phyloP scores from a whole-genome alignment of 2,113 vertebrate genomes.

The Bubalus kerabau region DNA sequence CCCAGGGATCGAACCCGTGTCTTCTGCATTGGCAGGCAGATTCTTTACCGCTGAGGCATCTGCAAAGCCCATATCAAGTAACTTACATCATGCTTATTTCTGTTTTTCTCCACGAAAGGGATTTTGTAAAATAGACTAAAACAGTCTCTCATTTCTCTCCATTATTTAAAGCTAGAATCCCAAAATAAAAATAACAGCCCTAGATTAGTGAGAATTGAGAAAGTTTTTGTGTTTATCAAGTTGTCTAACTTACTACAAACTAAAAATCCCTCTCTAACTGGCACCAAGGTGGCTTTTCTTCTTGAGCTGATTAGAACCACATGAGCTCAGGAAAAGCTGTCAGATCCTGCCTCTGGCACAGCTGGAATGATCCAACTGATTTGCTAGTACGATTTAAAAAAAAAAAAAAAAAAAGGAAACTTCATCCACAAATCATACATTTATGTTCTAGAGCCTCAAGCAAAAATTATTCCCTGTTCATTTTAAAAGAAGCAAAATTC shows the following conservation, averaged over 20 bases:
- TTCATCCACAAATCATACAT: slow-evolving; percentile 70
- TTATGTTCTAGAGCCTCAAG: slow-evolving; percentile 39
- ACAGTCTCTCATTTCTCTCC: slow-evolving; percentile 36
- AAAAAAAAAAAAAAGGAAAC: slow-evolving; percentile 26
- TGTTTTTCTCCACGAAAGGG: not conserved
- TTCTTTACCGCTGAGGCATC: not conserved
- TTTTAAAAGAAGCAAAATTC: slow-evolving; percentile 19
- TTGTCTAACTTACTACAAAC: slow-evolving; percentile 64
- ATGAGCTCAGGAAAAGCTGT: slow-evolving; percentile 70
- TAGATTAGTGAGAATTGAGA: slow-evolving; percentile 39
- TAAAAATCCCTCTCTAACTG: slow-evolving; percentile 62
- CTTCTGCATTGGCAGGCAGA: not conserved
- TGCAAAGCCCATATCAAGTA: not conserved
- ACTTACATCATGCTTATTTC: slow-evolving; percentile 1
- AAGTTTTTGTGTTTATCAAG: slow-evolving; percentile 58
- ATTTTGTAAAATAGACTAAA: not conserved
- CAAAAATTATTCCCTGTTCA: slow-evolving; percentile 40
- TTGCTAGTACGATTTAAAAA: slow-evolving; percentile 40
- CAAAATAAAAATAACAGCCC: slow-evolving; percentile 43
- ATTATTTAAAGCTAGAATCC: slow-evolving; percentile 26
- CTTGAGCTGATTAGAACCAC: slow-evolving; percentile 71
- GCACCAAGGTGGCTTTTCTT: slow-evolving; percentile 68
- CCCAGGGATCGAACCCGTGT: not conserved
- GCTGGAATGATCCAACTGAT: slow-evolving; percentile 67
- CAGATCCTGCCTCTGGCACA: slow-evolving; percentile 69